Evolutionary conservation across 2,797 vertebrate species (phyloP).

Genomic region (Pteronotus mesoamericanus): DNA sequence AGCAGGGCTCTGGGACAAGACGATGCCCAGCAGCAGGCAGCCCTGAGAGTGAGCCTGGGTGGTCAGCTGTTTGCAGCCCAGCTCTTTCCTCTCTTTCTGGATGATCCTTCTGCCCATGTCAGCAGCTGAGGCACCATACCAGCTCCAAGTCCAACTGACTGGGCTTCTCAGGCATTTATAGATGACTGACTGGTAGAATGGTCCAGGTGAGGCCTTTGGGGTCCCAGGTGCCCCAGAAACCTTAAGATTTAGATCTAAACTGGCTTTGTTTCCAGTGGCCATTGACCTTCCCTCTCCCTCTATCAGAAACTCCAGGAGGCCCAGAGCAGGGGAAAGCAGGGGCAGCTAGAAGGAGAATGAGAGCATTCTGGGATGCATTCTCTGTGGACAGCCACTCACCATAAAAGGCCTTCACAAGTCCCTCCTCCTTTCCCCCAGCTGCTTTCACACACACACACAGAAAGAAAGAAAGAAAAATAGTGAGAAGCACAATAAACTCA

Average conservation of each 20-base stretch:
- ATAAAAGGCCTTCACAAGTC: neutral
- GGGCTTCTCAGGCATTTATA: neutral
- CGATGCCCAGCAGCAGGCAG: neutral
- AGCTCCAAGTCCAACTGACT: neutral
- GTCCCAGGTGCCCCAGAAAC: neutral
- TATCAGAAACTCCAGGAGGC: neutral
- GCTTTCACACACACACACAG: neutral
- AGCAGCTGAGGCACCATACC: neutral
- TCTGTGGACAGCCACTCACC: neutral
- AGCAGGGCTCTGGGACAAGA: neutral
- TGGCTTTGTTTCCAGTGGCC: neutral
- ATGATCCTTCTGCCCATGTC: neutral
- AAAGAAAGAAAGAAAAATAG: neutral
- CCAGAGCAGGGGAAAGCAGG: neutral
- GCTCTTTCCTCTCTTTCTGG: neutral
- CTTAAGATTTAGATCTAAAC: neutral
- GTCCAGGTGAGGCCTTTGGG: neutral
- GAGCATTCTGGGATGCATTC: neutral
- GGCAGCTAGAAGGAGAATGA: neutral
- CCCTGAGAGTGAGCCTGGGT: neutral
- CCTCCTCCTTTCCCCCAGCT: neutral
- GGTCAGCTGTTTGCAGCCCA: neutral
- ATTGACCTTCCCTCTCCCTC: neutral
- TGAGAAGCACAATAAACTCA: conserved; percentile 40
- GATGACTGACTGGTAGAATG: neutral